Percentiles rank a stretch among this genome's conserved stretches.
phyloP scores from a whole-genome alignment of 2,797 vertebrate genomes.

The Linurgus olivaceus region DNA sequence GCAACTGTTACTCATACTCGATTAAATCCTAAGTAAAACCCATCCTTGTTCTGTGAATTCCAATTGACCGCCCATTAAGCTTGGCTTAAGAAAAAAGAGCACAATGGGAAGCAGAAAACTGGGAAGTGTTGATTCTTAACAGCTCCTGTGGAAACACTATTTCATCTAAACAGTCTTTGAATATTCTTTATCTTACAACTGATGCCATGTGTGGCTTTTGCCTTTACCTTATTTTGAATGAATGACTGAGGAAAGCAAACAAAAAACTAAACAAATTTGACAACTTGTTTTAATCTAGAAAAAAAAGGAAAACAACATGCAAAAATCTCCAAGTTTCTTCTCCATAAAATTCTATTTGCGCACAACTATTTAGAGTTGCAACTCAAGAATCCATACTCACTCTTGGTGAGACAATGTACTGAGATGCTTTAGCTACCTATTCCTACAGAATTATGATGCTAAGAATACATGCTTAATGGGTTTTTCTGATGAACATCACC shows the following conservation, averaged over 20 bases:
- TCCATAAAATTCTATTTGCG: neutral
- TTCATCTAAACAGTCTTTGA: neutral
- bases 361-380: rapidly evolving
- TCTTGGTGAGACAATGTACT: neutral
- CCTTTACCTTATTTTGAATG: neutral
- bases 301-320: neutral
- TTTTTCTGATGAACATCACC: neutral
- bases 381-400: neutral
- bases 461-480: neutral
- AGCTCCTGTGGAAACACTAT: neutral
- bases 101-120: neutral
- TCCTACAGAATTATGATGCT: neutral
- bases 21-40: conserved; percentile 19
- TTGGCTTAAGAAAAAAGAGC: neutral
- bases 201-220: neutral
- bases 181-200: neutral
- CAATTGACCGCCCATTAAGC: neutral
- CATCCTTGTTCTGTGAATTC: neutral
- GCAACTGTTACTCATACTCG: conserved; percentile 9
- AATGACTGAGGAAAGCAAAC: neutral
- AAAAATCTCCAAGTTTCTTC: neutral
- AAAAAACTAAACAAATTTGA: neutral
- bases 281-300: neutral
- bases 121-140: neutral
- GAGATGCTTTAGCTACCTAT: neutral